phyloP scores from a whole-genome alignment of 2,888 invertebrate genomes.

The Anagyrus pseudococci region DNA sequence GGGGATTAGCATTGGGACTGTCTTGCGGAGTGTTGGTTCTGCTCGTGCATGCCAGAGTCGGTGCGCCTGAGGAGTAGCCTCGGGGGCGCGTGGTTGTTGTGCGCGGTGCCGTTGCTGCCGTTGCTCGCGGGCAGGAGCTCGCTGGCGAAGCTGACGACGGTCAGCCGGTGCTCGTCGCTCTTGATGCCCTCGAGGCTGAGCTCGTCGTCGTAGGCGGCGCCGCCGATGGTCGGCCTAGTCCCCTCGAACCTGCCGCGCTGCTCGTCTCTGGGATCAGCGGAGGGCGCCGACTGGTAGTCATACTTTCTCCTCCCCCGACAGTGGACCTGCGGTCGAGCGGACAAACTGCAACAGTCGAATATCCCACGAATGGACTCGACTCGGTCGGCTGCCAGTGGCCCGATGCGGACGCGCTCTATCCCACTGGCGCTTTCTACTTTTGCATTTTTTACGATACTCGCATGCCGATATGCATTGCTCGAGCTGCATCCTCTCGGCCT shows the following conservation, averaged over 20 bases:
- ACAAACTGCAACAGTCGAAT: constrained; percentile 74
- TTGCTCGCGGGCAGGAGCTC: constrained; percentile 17
- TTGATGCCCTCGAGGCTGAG: no score
- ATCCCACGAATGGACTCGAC: constrained; percentile 57
- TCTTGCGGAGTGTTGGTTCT: constrained; percentile 42
- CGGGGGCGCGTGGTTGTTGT: constrained; percentile 1
- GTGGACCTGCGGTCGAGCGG: constrained; percentile 73
- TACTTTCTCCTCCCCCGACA: constrained; percentile 81
- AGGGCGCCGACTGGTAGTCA: constrained; percentile 69
- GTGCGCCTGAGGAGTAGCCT: constrained; percentile 15
- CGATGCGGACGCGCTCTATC: constrained; percentile 50
- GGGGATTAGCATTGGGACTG: constrained; percentile 56
- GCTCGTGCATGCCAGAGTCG: constrained; percentile 12
- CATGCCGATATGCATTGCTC: no score
- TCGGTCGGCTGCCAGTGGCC: constrained; percentile 55
- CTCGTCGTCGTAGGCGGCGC: constrained; percentile 14
- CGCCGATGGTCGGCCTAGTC: constrained; percentile 36
- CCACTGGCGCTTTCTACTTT: background rate
- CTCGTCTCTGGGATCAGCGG: constrained; percentile 53
- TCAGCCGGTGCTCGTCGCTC: constrained; percentile 1
- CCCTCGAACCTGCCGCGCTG: constrained; percentile 38
- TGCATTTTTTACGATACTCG: background rate
- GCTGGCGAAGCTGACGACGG: background rate
- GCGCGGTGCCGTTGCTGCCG: constrained; percentile 11
- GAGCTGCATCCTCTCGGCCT: no score